A percentile compares a stretch with the other conserved stretches of the same genome.
Conservation (phyloP, 2,113 vertebrate species). For the Herpailurus yagouaroundi region DNA sequence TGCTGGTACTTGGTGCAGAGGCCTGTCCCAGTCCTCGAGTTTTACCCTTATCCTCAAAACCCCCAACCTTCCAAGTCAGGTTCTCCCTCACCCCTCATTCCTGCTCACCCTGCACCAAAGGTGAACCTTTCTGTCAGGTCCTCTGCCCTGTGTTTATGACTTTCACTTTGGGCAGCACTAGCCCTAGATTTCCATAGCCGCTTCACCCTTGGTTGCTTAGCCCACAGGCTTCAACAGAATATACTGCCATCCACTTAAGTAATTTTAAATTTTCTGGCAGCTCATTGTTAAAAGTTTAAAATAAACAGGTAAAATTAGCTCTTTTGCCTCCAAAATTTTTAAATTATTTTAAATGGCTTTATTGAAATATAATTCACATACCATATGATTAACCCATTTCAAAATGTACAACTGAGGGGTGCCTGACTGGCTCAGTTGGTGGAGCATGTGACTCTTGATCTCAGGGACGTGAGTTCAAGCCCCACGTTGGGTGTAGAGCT, state of each 20-base stretch:
- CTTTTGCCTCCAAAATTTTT: background rate
- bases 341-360: conserved; percentile 2
- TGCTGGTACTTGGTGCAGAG: background rate
- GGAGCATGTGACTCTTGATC: background rate
- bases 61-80: background rate
- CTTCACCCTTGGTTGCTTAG: background rate
- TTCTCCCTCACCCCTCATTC: background rate
- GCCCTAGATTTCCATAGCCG: background rate
- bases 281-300: background rate
- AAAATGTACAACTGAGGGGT: background rate
- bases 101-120: background rate
- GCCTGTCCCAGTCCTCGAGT: background rate
- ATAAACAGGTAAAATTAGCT: background rate
- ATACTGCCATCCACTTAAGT: background rate
- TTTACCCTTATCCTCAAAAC: background rate
- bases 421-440: background rate
- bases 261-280: background rate
- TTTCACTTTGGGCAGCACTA: background rate
- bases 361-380: background rate
- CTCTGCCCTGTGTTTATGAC: background rate
- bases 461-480: background rate
- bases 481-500: background rate
- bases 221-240: background rate
- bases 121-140: background rate
- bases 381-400: background rate